Evolutionary conservation across 2,113 vertebrate species (phyloP).

Genomic region (Typhlomys cinereus): DNA sequence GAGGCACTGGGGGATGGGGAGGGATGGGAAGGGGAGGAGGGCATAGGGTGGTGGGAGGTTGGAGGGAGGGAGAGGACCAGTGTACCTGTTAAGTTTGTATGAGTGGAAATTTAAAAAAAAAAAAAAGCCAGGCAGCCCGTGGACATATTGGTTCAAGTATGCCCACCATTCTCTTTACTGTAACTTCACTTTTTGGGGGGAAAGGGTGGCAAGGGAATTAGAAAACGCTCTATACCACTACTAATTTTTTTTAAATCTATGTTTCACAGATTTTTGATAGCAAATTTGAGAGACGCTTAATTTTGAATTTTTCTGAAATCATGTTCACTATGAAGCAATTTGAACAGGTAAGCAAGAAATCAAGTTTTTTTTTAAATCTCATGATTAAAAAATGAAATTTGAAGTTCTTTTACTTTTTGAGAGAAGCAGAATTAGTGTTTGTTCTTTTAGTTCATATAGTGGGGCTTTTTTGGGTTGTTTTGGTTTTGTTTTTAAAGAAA

Average conservation of each 20-base stretch:
- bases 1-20: too few species aligned
- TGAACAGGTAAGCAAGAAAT: constrained; percentile 89
- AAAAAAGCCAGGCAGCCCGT: not conserved
- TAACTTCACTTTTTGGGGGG: not conserved
- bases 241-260: constrained; percentile 26
- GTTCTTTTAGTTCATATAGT: not conserved
- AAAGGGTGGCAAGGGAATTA: too few species aligned
- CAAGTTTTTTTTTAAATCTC: constrained; percentile 18
- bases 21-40: too few species aligned
- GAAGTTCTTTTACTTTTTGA: not conserved
- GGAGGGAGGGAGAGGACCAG: too few species aligned
- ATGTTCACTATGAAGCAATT: constrained; percentile 95
- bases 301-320: constrained; percentile 92
- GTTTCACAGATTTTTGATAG: constrained; percentile 89
- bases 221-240: not conserved
- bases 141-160: not conserved
- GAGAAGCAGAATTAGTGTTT: not conserved
- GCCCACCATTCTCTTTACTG: not conserved
- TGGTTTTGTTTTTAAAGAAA: not conserved
- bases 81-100: too few species aligned
- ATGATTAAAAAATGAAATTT: constrained; percentile 25
- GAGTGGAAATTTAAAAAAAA: too few species aligned
- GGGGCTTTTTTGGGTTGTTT: too few species aligned
- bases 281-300: constrained; percentile 84
- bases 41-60: too few species aligned